Base-by-base conservation (phyloP, 1,140 invertebrate species). In the Pseudobourletiella spinata region DNA sequence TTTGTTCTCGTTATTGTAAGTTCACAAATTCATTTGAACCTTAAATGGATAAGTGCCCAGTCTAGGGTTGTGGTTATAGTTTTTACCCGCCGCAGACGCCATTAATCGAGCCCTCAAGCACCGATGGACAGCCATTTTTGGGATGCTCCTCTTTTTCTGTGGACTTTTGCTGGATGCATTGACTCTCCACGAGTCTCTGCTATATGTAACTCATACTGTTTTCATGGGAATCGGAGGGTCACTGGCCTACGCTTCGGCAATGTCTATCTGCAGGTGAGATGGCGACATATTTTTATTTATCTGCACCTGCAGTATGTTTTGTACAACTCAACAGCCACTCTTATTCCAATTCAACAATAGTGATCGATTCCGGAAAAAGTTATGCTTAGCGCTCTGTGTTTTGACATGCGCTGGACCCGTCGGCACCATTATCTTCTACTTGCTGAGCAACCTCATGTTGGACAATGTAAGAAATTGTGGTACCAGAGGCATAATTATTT, bases 101-200 rank as follows among this genome's bases (percentile, higher is more conserved):
- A 8, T 66, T 1, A 39, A 59, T 24, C 24, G 44, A 16, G 59
- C 29, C 4, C 35, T 61, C 15, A 61, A 57, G 6, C 28, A 63
- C 26, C 46, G 60, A 28, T 32, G 54, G 42, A 59, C 65, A n/a
- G 48, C 46, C 2, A 51, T 63, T 3, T 61, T 67, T 52, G 65
- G 65, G 18, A 46, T 67, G 57, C 4, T 67, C 1, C 29, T 63
- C 8, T 44, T 67, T 22, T 59, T 64, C 26, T 2, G 60, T 42
- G 65, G 65, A 1, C n/a, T 67, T 6, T 20, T 63, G 11, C 43
- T 67, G 18, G 65, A 67, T 52, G 58, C 65, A 11, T 50, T 63
- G 15, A 29, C 32, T 22, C n/a, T 67, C 28, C 50, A 67, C 48
- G 20, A 28, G 1, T 1, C 24, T 20, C 48, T 55, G 24, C 30